Evolutionary conservation across 2,888 invertebrate species (phyloP).

Genomic region (Onthophagus sagittarius): DNA sequence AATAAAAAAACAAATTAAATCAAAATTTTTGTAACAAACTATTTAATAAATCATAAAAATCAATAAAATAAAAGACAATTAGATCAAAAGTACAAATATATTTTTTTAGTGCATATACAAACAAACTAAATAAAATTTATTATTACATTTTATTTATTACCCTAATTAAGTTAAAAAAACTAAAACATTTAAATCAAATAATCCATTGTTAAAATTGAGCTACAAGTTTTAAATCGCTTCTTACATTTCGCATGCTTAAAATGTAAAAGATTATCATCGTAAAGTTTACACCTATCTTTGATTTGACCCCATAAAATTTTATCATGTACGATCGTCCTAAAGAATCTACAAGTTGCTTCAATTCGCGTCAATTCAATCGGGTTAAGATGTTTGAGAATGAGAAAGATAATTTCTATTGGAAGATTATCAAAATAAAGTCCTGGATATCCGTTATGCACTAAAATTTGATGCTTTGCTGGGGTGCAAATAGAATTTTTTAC

Average conservation of each 20-base stretch:
- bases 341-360: slow-evolving; percentile 34
- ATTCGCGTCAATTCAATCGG: slow-evolving; percentile 30
- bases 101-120: no score
- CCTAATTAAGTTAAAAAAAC: no score
- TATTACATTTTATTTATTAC: no score
- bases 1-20: background rate
- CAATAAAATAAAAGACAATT: no score
- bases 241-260: slow-evolving; percentile 11
- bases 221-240: background rate
- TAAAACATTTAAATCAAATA: background rate
- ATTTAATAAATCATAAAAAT: no score
- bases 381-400: slow-evolving; percentile 37
- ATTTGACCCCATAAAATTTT: slow-evolving; percentile 29
- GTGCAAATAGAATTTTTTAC: slow-evolving; percentile 41
- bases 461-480: slow-evolving; percentile 37
- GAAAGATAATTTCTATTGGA: slow-evolving; percentile 44
- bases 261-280: slow-evolving; percentile 14
- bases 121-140: no score
- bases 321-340: slow-evolving; percentile 32
- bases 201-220: background rate
- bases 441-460: slow-evolving; percentile 25
- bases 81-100: no score
- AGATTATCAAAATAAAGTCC: slow-evolving; percentile 42
- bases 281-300: background rate
- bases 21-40: no score